Conservation (phyloP, 1,140 invertebrate species). For the Melanaphis sacchari region DNA sequence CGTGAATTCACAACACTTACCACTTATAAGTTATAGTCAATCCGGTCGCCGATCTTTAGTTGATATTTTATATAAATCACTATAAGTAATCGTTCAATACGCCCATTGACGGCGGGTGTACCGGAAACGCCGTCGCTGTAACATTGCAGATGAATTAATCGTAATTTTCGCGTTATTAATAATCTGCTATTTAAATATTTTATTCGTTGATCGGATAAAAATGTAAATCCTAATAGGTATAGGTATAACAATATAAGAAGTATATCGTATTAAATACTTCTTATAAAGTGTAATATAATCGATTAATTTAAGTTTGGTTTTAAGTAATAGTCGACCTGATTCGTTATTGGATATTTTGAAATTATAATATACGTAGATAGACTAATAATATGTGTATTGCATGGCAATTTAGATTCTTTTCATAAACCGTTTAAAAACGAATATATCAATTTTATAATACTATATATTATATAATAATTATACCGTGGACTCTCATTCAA, state of each 20-base stretch:
- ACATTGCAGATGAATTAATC: background rate
- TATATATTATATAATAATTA: background rate
- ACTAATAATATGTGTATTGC: background rate
- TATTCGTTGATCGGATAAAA: background rate
- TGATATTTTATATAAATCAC: background rate
- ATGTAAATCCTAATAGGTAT: background rate
- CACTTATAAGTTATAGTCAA: background rate
- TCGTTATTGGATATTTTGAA: background rate
- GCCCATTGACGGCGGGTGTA: background rate
- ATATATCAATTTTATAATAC: background rate
- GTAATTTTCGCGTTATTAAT: background rate
- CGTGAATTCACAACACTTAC: background rate
- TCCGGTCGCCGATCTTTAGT: background rate
- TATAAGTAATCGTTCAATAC: background rate
- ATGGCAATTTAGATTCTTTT: background rate
- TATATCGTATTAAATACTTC: too few relatives aligned
- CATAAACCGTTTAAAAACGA: background rate
- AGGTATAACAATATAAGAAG: background rate
- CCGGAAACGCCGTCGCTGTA: background rate
- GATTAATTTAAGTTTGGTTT: background rate
- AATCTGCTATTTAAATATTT: background rate
- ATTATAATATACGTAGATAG: background rate
- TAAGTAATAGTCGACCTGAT: background rate
- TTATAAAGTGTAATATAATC: background rate
- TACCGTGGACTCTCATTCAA: background rate